These are phyloP conservation scores for Rafetus swinhoei DNA, from an alignment of 2,113 vertebrate genomes.

Conservation along the genomic window DNA sequence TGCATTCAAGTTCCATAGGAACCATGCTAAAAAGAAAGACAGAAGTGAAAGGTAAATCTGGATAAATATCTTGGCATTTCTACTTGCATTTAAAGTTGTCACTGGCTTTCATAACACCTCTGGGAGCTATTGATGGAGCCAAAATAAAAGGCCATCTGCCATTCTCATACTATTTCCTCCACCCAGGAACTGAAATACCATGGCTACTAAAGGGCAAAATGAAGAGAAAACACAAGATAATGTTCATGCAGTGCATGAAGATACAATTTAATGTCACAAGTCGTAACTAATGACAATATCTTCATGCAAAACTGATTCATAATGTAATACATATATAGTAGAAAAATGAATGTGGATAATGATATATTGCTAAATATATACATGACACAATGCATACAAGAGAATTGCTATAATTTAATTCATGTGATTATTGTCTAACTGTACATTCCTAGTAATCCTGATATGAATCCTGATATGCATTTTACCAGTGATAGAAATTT, in stretches of 20 bases:
- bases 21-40: neutral
- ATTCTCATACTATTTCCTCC: constrained; percentile 8
- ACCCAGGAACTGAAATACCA: neutral
- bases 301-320: neutral
- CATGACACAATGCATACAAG: neutral
- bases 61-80: neutral
- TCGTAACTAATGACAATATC: neutral
- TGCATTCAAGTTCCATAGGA: constrained; percentile 1
- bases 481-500: neutral
- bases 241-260: neutral
- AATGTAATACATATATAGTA: neutral
- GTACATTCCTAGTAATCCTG: neutral
- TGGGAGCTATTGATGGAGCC: neutral
- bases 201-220: neutral
- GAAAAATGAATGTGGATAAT: neutral
- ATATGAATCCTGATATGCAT: fast-evolving
- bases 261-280: neutral
- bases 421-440: neutral
- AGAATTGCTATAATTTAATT: neutral
- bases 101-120: neutral
- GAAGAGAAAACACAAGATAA: neutral
- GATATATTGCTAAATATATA: neutral
- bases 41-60: neutral
- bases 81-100: constrained; percentile 5
- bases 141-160: neutral